Evolutionary conservation across 1,140 invertebrate genomes (phyloP).

Genomic region (Drosophila parabipectinata): DNA sequence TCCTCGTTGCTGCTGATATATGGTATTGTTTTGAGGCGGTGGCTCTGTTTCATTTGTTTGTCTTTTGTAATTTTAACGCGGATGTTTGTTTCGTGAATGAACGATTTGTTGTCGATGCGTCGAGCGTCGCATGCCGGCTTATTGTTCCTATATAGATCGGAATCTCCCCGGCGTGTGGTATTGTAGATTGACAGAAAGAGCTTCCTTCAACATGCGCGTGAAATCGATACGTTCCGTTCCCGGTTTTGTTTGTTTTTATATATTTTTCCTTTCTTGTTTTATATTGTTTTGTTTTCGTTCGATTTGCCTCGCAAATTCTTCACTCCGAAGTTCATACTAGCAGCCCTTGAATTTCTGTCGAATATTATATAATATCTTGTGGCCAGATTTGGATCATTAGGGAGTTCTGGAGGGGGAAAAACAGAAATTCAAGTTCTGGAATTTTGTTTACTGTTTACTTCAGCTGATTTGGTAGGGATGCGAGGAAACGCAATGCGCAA

Average conservation of each 20-base stretch:
- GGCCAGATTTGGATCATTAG: background rate
- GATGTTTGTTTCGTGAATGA: slow-evolving; percentile 26
- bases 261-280: slow-evolving; percentile 13
- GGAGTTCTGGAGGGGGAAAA: background rate
- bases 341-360: slow-evolving; percentile 30
- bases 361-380: background rate
- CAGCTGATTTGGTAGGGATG: slow-evolving; percentile 15
- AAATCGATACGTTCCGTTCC: slow-evolving; percentile 66
- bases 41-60: slow-evolving; percentile 19
- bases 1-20: slow-evolving; percentile 46
- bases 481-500: slow-evolving; percentile 70
- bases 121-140: slow-evolving; percentile 28
- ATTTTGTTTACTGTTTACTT: slow-evolving; percentile 48
- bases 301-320: slow-evolving; percentile 40
- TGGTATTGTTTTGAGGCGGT: slow-evolving; percentile 46
- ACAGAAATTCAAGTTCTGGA: background rate
- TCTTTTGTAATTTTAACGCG: slow-evolving; percentile 47
- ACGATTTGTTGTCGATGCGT: slow-evolving; percentile 24
- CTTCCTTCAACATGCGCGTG: slow-evolving; percentile 62
- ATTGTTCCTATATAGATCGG: slow-evolving; percentile 41
- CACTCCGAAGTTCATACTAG: background rate
- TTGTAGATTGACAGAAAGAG: slow-evolving; percentile 27
- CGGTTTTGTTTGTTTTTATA: slow-evolving; percentile 23
- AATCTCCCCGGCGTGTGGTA: slow-evolving; percentile 23
- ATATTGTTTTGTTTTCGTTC: slow-evolving; percentile 9